Conservation (phyloP, 2,113 vertebrate species). For the Xyrauchen texanus region DNA sequence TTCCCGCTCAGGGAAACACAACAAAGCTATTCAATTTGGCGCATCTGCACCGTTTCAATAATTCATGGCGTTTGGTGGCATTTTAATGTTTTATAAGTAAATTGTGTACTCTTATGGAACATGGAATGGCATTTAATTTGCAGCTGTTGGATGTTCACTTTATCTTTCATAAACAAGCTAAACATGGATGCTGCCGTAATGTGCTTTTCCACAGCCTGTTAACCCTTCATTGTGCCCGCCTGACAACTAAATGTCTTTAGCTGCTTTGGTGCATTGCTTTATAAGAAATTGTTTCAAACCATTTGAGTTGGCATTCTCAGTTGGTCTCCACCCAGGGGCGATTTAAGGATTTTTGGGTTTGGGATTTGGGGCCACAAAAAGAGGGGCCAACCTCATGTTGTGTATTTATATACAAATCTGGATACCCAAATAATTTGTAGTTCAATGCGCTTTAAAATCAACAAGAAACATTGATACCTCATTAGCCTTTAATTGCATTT, state of each 20-base stretch:
- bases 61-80: slow-evolving; percentile 79
- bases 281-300: no score
- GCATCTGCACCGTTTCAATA: slow-evolving; percentile 86
- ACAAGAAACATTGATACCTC: no score
- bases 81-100: slow-evolving; percentile 90
- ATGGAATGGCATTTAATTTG: slow-evolving; percentile 48
- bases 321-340: no score
- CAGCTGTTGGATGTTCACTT: slow-evolving; percentile 54
- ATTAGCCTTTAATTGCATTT: no score
- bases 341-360: no score
- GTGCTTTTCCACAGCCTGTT: slow-evolving; percentile 49
- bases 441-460: no score
- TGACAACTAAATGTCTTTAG: background rate
- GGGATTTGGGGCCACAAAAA: no score
- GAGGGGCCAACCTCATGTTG: no score
- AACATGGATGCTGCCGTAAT: slow-evolving; percentile 52
- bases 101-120: slow-evolving; percentile 67
- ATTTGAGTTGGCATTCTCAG: no score
- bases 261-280: no score
- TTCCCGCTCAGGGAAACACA: slow-evolving; percentile 85
- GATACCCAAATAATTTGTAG: no score
- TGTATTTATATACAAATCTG: no score
- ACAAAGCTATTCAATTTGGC: slow-evolving; percentile 82
- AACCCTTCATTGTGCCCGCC: slow-evolving; percentile 53
- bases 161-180: slow-evolving; percentile 59